Conservation (phyloP, 53 echinoderm and acorn worm genomes). For the Astropecten irregularis region DNA sequence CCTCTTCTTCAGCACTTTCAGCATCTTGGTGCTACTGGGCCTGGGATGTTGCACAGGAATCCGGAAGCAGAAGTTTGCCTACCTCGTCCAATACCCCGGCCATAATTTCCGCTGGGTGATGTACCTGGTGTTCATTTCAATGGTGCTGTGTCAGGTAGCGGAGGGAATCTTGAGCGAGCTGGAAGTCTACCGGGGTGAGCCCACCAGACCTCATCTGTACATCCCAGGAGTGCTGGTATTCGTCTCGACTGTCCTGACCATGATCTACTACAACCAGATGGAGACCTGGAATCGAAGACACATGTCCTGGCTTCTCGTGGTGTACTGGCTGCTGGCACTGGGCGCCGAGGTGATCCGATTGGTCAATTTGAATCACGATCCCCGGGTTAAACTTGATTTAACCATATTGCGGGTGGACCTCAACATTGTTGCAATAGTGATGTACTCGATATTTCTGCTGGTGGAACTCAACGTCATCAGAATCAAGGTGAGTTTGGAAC, state of each 20-base stretch:
- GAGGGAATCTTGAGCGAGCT: conserved; percentile 70
- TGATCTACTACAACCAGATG: conserved; percentile 71
- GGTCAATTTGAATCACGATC: conserved; percentile 46
- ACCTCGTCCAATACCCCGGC: conserved; percentile 69
- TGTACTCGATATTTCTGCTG: conserved; percentile 69
- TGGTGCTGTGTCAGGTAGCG: conserved; percentile 41
- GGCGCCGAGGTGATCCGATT: conserved; percentile 40
- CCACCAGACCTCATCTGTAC: conserved; percentile 65
- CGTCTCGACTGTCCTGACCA: conserved; percentile 28
- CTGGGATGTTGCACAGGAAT: conserved; percentile 57
- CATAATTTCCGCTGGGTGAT: conserved; percentile 71
- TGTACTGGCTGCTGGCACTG: conserved; percentile 71
- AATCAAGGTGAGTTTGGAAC: conserved; percentile 19
- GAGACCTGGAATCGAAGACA: conserved; percentile 60
- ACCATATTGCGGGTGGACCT: conserved; percentile 71
- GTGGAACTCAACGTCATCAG: conserved; percentile 72
- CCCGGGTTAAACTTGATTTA: conserved; percentile 9
- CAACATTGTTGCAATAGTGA: conserved; percentile 53
- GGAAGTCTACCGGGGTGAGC: conserved; percentile 9
- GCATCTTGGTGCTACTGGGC: conserved; percentile 50
- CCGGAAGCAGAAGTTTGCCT: conserved; percentile 12
- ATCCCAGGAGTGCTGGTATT: conserved; percentile 35
- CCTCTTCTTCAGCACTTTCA: conserved; percentile 50
- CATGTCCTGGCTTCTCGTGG: conserved; percentile 72
- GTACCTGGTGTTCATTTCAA: conserved; percentile 36